phyloP scores from a whole-genome alignment of 2,888 invertebrate species.

The Hydropsyche betteni region DNA sequence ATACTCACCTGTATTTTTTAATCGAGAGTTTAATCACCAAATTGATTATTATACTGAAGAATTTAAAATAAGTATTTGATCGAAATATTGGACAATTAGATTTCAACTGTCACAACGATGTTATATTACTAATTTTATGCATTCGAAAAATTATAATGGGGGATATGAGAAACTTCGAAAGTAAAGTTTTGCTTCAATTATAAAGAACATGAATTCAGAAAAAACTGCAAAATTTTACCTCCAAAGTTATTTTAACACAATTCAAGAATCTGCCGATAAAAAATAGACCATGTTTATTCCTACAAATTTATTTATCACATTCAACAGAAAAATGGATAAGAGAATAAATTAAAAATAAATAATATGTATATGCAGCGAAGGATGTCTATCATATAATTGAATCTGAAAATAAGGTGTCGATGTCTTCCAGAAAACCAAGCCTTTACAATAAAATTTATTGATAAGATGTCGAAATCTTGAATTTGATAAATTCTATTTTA shows the following conservation, averaged over 20 bases:
- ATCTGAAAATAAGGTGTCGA: too few species aligned
- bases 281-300: constrained; percentile 50
- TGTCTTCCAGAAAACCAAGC: too few species aligned
- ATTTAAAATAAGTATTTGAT: too few species aligned
- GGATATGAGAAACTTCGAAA: constrained; percentile 41
- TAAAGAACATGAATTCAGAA: constrained; percentile 37
- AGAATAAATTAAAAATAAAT: constrained; percentile 43
- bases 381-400: constrained; percentile 33
- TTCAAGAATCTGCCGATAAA: constrained; percentile 40
- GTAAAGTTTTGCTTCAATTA: constrained; percentile 46
- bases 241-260: constrained; percentile 43
- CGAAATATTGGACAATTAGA: too few species aligned
- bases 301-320: constrained; percentile 45
- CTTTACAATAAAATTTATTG: too few species aligned
- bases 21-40: too few species aligned
- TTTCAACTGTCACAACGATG: too few species aligned
- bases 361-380: constrained; percentile 45
- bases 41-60: too few species aligned
- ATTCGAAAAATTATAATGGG: constrained; percentile 13
- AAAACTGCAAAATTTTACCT: constrained; percentile 39
- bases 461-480: too few species aligned
- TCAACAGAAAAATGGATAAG: constrained; percentile 40
- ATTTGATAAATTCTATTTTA: too few species aligned
- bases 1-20: too few species aligned
- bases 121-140: too few species aligned